Conservation (phyloP, 1,140 invertebrate genomes). For the Rhynchophorus ferrugineus region DNA sequence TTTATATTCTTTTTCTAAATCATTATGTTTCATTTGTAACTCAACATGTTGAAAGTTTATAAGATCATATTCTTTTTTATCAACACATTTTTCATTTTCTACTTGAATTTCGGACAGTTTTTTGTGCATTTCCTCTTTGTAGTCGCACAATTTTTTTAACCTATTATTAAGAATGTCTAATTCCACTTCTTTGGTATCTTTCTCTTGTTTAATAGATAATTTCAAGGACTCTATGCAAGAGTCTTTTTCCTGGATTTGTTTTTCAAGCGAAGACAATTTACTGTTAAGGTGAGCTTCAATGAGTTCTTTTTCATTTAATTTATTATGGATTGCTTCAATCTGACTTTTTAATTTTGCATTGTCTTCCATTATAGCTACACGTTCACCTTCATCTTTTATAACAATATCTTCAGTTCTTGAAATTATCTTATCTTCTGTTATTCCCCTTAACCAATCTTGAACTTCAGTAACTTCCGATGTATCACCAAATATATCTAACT, state of each 20-base stretch:
- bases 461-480: not conserved
- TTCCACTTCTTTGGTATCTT: not conserved
- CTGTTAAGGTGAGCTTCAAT: too few species aligned
- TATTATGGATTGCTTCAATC: not conserved
- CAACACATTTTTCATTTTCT: not conserved
- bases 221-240: not conserved
- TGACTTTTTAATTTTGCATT: not conserved
- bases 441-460: not conserved
- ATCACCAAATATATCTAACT: not conserved
- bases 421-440: not conserved
- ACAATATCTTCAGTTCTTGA: too few species aligned
- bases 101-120: not conserved
- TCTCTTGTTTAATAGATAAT: not conserved
- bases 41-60: not conserved
- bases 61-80: not conserved
- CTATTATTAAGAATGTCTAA: not conserved
- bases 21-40: not conserved
- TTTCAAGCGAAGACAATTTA: not conserved
- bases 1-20: not conserved
- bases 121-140: not conserved
- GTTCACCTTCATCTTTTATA: not conserved
- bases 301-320: not conserved
- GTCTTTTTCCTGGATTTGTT: not conserved
- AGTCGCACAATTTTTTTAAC: not conserved
- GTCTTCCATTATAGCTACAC: not conserved